These are phyloP conservation scores for Acholoe squamosa DNA, from an alignment of 2,888 invertebrate genomes.

Conservation along the genomic window DNA sequence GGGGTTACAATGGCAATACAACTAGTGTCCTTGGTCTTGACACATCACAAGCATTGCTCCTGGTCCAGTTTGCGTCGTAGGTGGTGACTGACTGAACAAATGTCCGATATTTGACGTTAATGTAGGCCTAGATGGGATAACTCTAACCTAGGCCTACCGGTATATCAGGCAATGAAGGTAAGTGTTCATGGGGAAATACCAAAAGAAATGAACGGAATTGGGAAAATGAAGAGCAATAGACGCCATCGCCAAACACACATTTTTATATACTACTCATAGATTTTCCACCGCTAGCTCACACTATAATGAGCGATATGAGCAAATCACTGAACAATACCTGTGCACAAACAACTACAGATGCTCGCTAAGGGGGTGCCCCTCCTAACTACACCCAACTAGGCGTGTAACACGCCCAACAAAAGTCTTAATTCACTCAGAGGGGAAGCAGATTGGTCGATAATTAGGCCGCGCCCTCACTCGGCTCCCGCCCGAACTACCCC, in stretches of 20 bases:
- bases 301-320: neutral
- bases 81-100: no score
- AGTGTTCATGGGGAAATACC: no score
- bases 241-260: neutral
- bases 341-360: neutral
- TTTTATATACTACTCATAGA: neutral
- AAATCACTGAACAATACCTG: neutral
- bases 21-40: no score
- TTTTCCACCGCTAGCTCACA: neutral
- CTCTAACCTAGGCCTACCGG: no score
- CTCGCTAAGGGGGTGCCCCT: neutral
- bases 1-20: no score
- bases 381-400: neutral
- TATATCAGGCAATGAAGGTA: no score
- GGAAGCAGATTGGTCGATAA: conserved; percentile 51
- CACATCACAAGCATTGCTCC: no score
- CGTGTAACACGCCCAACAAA: neutral
- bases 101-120: no score
- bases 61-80: no score
- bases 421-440: conserved; percentile 11
- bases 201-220: no score
- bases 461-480: neutral
- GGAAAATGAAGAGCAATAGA: neutral
- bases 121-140: no score
- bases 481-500: neutral